These are phyloP conservation scores for Tetragnatha montana DNA, from an alignment of 2,888 invertebrate species.

Conservation along the genomic window DNA sequence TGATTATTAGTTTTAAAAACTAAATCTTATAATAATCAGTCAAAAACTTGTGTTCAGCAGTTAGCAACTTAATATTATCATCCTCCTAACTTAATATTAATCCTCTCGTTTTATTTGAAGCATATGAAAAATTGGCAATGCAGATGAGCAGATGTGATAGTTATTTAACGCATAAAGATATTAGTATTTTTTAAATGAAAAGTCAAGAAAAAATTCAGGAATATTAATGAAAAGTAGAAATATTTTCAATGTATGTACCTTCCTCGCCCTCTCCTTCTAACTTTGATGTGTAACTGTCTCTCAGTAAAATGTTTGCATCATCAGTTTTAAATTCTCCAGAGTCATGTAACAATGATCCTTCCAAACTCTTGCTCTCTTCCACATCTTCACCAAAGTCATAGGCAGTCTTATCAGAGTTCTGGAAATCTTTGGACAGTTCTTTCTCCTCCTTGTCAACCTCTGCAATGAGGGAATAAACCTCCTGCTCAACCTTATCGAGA, in stretches of 20 bases:
- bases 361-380: conserved; percentile 15
- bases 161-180: background rate
- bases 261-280: conserved; percentile 61
- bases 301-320: conserved; percentile 5
- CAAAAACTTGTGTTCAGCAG: background rate
- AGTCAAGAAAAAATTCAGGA: background rate
- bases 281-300: conserved; percentile 20
- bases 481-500: conserved; percentile 65
- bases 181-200: background rate
- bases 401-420: background rate
- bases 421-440: conserved; percentile 48
- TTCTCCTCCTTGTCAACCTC: conserved; percentile 68
- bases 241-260: conserved; percentile 35
- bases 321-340: conserved; percentile 17
- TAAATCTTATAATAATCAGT: background rate
- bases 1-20: no score
- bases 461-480: conserved; percentile 61
- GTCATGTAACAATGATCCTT: conserved; percentile 17
- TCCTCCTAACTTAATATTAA: no score
- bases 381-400: background rate
- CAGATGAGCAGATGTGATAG: background rate
- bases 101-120: background rate
- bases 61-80: background rate
- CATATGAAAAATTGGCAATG: background rate
- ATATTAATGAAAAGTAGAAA: background rate